Conservation (phyloP, 2,888 invertebrate species). For the Leucophora obtusa region DNA sequence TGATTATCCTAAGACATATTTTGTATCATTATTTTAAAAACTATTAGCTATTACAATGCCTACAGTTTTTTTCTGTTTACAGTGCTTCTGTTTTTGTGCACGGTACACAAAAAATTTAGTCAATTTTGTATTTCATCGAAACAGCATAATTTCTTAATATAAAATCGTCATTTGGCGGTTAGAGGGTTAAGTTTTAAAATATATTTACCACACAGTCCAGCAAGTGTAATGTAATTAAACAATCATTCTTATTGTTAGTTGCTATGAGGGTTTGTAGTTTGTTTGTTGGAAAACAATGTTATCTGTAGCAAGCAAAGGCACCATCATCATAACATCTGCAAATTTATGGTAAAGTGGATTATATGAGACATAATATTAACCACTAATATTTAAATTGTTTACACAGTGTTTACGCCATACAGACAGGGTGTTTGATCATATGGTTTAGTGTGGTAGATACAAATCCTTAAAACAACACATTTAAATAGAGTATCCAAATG, state of each 20-base stretch:
- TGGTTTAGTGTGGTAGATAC: constrained; percentile 33
- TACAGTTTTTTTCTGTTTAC: no score
- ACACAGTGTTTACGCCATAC: constrained; percentile 36
- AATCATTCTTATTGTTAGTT: not conserved
- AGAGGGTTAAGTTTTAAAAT: no score
- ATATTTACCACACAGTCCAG: no score
- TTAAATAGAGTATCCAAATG: constrained; percentile 2
- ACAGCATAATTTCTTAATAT: no score
- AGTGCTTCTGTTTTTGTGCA: no score
- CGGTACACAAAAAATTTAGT: no score
- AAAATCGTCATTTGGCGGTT: no score
- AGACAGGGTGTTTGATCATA: constrained; percentile 61
- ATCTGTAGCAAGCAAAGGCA: constrained; percentile 19
- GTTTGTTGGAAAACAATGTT: constrained; percentile 15
- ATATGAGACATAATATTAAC: not conserved
- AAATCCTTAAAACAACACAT: constrained; percentile 54
- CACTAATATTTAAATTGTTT: constrained; percentile 38
- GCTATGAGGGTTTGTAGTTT: constrained; percentile 6
- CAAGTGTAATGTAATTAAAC: no score
- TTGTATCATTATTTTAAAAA: no score
- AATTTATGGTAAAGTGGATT: constrained; percentile 41
- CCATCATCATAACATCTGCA: constrained; percentile 34
- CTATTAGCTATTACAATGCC: no score
- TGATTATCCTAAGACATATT: no score
- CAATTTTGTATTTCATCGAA: no score